Evolutionary conservation across 2,888 invertebrate species (phyloP).

Genomic region (Plagodis dolabraria): DNA sequence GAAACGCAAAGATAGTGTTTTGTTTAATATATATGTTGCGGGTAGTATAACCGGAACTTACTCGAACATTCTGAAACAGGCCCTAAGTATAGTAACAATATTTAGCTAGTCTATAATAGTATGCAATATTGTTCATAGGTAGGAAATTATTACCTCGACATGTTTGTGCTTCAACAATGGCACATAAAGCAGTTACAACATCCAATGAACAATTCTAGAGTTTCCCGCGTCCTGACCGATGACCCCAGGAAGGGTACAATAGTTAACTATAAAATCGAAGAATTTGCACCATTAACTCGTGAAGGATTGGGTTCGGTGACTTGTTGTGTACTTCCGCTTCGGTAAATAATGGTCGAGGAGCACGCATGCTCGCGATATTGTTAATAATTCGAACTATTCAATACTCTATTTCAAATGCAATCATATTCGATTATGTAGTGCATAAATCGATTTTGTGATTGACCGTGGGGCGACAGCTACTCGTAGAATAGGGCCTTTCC

Average conservation of each 20-base stretch:
- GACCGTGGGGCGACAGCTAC: too few relatives aligned
- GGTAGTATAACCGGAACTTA: too few relatives aligned
- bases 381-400: too few relatives aligned
- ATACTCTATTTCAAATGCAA: too few relatives aligned
- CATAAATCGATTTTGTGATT: too few relatives aligned
- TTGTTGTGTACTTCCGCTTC: not conserved
- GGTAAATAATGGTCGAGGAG: not conserved
- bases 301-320: constrained; percentile 13
- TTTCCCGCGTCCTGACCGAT: constrained; percentile 8
- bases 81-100: too few relatives aligned
- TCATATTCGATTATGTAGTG: too few relatives aligned
- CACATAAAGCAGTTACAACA: constrained; percentile 33
- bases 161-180: constrained; percentile 31
- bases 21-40: too few relatives aligned
- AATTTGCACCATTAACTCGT: constrained; percentile 20
- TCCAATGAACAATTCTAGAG: constrained; percentile 6
- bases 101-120: too few relatives aligned
- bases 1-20: too few relatives aligned
- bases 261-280: constrained; percentile 18
- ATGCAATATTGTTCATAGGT: not conserved
- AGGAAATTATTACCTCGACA: constrained; percentile 6
- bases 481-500: too few relatives aligned
- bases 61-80: too few relatives aligned
- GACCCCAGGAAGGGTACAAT: constrained; percentile 13
- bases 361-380: not conserved